phyloP scores from a whole-genome alignment of 1,140 invertebrate species.

The Tetraneura akinire region DNA sequence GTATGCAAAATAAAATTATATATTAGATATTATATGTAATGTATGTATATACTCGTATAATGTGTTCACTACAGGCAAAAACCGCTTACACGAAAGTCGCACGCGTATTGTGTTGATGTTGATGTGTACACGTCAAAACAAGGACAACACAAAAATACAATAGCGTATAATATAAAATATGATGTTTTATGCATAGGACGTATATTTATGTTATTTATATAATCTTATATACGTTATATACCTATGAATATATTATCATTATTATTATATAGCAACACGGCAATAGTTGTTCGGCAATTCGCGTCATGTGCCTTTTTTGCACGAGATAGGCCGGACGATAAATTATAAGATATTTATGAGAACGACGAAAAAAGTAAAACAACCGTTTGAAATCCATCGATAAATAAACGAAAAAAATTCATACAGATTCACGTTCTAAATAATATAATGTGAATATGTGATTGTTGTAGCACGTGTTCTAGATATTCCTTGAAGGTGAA shows the following conservation, averaged over 20 bases:
- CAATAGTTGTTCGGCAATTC: not conserved
- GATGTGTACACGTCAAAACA: conserved; percentile 21
- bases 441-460: too few species aligned
- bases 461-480: too few species aligned
- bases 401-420: too few species aligned
- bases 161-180: conserved; percentile 5
- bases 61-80: too few species aligned
- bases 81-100: not conserved
- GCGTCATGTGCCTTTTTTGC: conserved; percentile 19
- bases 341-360: not conserved
- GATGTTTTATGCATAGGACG: conserved; percentile 29
- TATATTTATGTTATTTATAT: not conserved
- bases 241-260: too few species aligned
- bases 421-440: too few species aligned
- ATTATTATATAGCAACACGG: not conserved
- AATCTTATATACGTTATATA: not conserved
- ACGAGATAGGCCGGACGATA: not conserved
- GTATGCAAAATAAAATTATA: too few species aligned
- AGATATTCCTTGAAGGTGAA: too few species aligned
- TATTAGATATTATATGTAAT: too few species aligned
- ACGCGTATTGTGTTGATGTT: not conserved
- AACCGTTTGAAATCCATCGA: too few species aligned
- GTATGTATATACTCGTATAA: too few species aligned
- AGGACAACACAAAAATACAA: conserved; percentile 28
- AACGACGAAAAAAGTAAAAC: too few species aligned